Percentiles rank a stretch among this genome's conserved stretches.
Evolutionary conservation across 2,113 vertebrate genomes (phyloP).

Genomic region (Pteropus alecto): DNA sequence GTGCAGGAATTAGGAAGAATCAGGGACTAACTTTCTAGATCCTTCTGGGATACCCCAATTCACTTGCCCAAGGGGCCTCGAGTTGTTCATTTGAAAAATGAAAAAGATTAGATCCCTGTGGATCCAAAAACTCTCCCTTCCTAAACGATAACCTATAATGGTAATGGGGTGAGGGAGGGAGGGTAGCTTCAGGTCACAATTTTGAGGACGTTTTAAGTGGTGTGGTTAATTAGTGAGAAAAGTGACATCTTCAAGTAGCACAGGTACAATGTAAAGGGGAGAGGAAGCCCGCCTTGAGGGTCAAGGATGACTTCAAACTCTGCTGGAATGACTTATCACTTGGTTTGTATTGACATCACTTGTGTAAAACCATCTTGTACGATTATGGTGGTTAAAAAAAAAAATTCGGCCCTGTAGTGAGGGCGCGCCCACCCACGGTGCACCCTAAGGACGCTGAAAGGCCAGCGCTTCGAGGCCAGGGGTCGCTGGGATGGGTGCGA

Average conservation of each 20-base stretch:
- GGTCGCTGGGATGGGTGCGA: not conserved
- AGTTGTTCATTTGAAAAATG: not conserved
- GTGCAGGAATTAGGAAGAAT: not conserved
- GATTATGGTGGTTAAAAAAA: not conserved
- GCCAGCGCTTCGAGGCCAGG: not conserved
- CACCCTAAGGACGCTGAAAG: not conserved
- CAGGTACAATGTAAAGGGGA: not conserved
- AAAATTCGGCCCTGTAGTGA: not conserved
- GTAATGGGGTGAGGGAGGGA: too few relatives aligned
- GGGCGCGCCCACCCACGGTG: not conserved
- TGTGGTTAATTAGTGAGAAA: conserved; percentile 4
- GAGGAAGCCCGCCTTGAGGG: not conserved
- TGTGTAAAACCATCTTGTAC: not conserved
- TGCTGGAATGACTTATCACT: not conserved
- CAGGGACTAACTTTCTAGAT: not conserved
- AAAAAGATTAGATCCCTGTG: not conserved
- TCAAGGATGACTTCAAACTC: conserved; percentile 47
- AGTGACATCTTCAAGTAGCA: not conserved
- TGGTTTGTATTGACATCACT: not conserved
- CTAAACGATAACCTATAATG: not conserved
- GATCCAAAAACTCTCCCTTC: not conserved
- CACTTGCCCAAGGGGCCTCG: not conserved
- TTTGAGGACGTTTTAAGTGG: not conserved
- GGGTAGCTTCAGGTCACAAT: not conserved
- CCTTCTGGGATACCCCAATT: not conserved